Evolutionary conservation across 2,113 vertebrate species (phyloP).

Genomic region (human (Homo sapiens)): DNA sequence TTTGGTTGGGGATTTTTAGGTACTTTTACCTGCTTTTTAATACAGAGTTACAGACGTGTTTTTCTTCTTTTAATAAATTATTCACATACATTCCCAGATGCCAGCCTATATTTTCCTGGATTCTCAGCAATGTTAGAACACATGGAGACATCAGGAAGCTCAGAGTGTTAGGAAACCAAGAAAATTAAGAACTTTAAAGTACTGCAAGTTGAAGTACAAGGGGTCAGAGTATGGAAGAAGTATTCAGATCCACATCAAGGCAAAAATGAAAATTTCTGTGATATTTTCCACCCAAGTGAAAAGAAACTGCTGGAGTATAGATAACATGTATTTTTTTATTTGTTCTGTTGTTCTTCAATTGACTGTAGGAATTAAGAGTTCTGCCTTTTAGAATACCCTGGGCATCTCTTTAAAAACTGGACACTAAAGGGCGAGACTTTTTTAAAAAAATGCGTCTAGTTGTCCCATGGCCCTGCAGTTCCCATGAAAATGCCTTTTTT

Average conservation of each 20-base stretch:
- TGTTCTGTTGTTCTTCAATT: background rate
- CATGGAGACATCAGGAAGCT: background rate
- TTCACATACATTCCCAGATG: background rate
- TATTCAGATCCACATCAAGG: background rate
- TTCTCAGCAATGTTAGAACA: background rate
- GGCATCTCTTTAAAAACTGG: background rate
- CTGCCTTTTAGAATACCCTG: background rate
- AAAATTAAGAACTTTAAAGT: background rate
- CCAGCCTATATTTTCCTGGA: background rate
- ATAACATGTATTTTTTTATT: background rate
- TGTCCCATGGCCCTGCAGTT: background rate
- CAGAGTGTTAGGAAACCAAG: background rate
- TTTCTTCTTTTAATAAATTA: background rate
- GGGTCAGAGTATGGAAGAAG: background rate
- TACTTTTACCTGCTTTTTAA: background rate
- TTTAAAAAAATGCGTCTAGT: background rate
- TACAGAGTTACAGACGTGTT: background rate
- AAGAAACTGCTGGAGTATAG: background rate
- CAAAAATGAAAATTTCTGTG: background rate
- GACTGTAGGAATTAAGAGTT: background rate
- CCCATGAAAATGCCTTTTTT: slow-evolving; percentile 19
- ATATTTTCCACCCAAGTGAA: background rate
- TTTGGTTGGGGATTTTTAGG: background rate
- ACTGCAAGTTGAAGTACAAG: background rate
- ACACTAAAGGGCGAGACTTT: background rate